phyloP scores from a whole-genome alignment of 2,797 vertebrate genomes.

The Sphaeramia orbicularis region DNA sequence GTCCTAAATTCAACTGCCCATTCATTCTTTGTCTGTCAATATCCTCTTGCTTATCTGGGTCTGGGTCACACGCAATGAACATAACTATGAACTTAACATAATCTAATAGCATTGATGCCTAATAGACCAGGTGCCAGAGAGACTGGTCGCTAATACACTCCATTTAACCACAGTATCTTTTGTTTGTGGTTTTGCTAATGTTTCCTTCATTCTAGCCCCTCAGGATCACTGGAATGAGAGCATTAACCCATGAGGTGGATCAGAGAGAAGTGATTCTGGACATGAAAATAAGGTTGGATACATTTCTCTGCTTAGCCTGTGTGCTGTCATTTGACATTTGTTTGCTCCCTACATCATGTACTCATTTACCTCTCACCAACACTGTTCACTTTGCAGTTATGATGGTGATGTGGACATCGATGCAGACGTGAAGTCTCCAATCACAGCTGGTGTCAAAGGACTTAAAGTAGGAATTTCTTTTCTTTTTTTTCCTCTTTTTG shows the following conservation, averaged over 20 bases:
- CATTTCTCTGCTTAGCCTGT: not conserved
- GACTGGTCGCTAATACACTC: not conserved
- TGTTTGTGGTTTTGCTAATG: not conserved
- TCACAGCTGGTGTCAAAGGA: slow-evolving; percentile 91
- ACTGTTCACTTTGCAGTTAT: slow-evolving; percentile 83
- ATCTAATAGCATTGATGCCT: too few species aligned
- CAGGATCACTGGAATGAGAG: slow-evolving; percentile 90
- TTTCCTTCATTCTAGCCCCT: slow-evolving; percentile 86
- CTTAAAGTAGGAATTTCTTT: slow-evolving; percentile 84
- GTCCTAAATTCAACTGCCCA: too few species aligned
- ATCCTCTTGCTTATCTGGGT: too few species aligned
- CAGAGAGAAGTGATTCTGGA: slow-evolving; percentile 92
- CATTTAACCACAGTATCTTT: not conserved
- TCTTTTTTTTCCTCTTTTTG: not conserved
- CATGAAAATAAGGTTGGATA: slow-evolving; percentile 89
- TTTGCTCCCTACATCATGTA: not conserved
- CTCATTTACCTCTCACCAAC: not conserved
- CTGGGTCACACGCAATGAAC: too few species aligned
- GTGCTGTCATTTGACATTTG: not conserved
- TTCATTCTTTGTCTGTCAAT: too few species aligned
- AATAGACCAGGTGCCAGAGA: too few species aligned
- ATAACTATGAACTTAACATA: too few species aligned
- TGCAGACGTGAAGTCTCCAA: slow-evolving; percentile 88
- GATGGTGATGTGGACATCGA: slow-evolving; percentile 93
- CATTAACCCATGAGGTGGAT: slow-evolving; percentile 89